Conservation (phyloP, 1,140 invertebrate species). For the Macrobrachium nipponense region DNA sequence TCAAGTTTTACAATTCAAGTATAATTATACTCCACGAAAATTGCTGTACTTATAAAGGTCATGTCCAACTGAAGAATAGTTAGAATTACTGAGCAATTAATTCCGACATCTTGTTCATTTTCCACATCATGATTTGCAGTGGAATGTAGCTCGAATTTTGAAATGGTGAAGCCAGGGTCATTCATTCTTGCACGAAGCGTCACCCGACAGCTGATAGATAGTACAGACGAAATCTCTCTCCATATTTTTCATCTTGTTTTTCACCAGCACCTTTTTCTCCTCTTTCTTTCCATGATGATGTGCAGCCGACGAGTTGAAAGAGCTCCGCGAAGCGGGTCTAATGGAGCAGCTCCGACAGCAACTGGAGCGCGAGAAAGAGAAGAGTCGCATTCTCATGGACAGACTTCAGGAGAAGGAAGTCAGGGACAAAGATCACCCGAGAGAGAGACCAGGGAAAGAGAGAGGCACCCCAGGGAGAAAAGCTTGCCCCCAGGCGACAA, state of each 20-base stretch:
- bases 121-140: too few species aligned
- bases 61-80: too few species aligned
- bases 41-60: too few species aligned
- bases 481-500: constrained; percentile 49
- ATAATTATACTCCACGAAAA: too few species aligned
- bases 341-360: constrained; percentile 42
- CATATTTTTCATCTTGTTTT: background rate
- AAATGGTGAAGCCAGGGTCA: too few species aligned
- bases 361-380: constrained; percentile 48
- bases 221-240: background rate
- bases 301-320: constrained; percentile 37
- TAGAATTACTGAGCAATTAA: too few species aligned
- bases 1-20: too few species aligned
- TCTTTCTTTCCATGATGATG: background rate
- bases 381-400: constrained; percentile 51
- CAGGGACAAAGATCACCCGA: background rate
- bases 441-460: constrained; percentile 37
- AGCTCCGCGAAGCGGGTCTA: constrained; percentile 15
- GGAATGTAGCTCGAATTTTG: too few species aligned
- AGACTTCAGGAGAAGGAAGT: constrained; percentile 41
- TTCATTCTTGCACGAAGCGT: too few species aligned
- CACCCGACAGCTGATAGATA: background rate
- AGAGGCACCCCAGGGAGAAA: constrained; percentile 44
- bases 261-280: background rate
- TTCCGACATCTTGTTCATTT: too few species aligned